Percentiles rank a stretch among this genome's conserved stretches.
These are phyloP conservation scores for Pinctada fucata DNA, from an alignment of 2,888 invertebrate species.

Conservation along the genomic window DNA sequence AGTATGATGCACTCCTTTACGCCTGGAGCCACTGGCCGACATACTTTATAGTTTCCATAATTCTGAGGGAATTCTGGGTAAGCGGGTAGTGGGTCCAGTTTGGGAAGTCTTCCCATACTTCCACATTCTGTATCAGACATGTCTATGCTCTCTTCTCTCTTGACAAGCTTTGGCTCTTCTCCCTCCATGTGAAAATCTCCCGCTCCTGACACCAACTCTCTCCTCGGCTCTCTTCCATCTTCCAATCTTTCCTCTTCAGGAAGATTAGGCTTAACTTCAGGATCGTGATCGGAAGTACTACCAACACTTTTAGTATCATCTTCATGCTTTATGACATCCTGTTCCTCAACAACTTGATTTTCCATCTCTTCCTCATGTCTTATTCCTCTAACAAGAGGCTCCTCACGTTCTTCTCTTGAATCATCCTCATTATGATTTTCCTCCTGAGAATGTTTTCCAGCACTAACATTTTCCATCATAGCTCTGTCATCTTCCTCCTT, in stretches of 20 bases:
- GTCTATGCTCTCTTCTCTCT: neutral
- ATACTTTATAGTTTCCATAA: slow-evolving; percentile 56
- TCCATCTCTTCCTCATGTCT: slow-evolving; percentile 12
- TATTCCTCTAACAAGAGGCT: no score
- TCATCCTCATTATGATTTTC: neutral
- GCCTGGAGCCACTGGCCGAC: slow-evolving; percentile 51
- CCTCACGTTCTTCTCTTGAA: neutral
- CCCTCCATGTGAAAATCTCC: slow-evolving; percentile 1
- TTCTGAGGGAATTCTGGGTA: slow-evolving; percentile 53
- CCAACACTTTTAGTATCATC: neutral
- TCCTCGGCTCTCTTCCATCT: neutral
- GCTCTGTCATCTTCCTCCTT: neutral
- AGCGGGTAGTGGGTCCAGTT: slow-evolving; percentile 18
- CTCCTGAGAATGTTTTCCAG: neutral
- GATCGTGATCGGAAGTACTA: neutral
- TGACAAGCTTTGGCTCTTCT: neutral
- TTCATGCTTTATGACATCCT: neutral
- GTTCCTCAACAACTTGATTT: neutral
- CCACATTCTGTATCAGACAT: slow-evolving; percentile 16
- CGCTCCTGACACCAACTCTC: neutral
- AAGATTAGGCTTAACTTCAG: neutral
- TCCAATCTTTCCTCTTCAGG: neutral
- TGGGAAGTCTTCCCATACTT: slow-evolving; percentile 7
- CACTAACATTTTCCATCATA: no score
- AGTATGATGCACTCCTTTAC: slow-evolving; percentile 57